These are phyloP conservation scores for Magallana ariakensis DNA, from an alignment of 1,140 invertebrate genomes.

Conservation along the genomic window DNA sequence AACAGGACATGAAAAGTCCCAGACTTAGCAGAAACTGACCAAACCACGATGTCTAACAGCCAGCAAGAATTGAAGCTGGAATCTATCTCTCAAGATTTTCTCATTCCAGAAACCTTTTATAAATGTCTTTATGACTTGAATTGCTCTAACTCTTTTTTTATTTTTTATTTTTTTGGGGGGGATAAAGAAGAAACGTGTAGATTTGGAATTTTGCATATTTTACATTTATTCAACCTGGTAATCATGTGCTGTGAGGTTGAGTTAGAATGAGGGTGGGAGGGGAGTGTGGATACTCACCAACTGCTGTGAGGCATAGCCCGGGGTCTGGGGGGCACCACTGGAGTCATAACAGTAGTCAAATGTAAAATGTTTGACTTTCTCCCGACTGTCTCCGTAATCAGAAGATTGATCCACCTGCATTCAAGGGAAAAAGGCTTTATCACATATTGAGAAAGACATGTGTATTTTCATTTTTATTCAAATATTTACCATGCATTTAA, in stretches of 20 bases:
- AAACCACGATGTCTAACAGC: not conserved
- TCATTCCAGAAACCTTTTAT: too few species aligned
- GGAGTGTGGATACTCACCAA: slow-evolving; percentile 78
- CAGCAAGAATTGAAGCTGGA: not conserved
- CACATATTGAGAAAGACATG: not conserved
- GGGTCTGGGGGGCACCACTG: slow-evolving; percentile 86
- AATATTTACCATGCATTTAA: not conserved
- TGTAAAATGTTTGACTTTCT: slow-evolving; percentile 91
- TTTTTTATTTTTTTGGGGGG: too few species aligned
- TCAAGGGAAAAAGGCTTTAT: not conserved
- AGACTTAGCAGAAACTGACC: not conserved
- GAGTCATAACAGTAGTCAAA: slow-evolving; percentile 97
- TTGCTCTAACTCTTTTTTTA: too few species aligned
- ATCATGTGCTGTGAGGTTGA: too few species aligned
- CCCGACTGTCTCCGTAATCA: slow-evolving; percentile 83
- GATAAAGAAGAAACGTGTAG: too few species aligned
- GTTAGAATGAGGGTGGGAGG: too few species aligned
- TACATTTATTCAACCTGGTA: too few species aligned
- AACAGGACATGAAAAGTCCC: not conserved
- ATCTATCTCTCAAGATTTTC: too few species aligned
- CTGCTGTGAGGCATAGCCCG: slow-evolving; percentile 90
- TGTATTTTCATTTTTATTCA: not conserved
- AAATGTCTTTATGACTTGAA: too few species aligned
- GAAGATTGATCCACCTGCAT: slow-evolving; percentile 45
- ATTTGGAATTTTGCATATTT: too few species aligned